These are phyloP conservation scores for Heteractis magnifica DNA, from an alignment of 92 coral and sea anemone genomes.

Conservation along the genomic window DNA sequence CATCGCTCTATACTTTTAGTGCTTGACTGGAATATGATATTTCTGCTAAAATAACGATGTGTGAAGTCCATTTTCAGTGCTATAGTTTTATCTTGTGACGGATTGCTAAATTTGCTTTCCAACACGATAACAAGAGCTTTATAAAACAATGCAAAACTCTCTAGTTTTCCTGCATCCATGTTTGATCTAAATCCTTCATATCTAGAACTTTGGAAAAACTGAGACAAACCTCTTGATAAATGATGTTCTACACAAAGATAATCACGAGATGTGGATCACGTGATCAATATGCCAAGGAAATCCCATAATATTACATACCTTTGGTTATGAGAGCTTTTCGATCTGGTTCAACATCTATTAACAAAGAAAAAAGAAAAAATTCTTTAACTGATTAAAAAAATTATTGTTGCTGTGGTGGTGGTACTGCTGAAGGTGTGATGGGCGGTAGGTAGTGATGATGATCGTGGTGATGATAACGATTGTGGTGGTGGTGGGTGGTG, in stretches of 20 bases:
- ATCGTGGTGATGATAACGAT: too few relatives aligned
- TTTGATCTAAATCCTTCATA: neutral
- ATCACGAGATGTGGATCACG: neutral
- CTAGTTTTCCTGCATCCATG: neutral
- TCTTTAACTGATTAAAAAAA: slow-evolving; percentile 3
- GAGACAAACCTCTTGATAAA: neutral
- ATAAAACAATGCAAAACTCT: neutral
- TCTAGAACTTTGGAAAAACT: too few relatives aligned
- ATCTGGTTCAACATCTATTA: slow-evolving; percentile 11
- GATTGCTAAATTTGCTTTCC: neutral
- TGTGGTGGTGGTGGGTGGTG: too few relatives aligned
- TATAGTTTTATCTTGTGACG: neutral
- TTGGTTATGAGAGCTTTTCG: slow-evolving; percentile 22
- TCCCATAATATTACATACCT: slow-evolving; percentile 12
- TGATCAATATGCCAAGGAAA: neutral
- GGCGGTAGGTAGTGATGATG: too few relatives aligned
- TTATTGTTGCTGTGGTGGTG: too few relatives aligned
- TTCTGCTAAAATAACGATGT: neutral
- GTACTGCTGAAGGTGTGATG: too few relatives aligned
- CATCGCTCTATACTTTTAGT: neutral
- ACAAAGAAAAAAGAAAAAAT: slow-evolving; percentile 11
- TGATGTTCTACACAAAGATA: neutral
- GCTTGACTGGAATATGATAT: neutral
- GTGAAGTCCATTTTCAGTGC: neutral
- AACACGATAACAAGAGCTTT: too few relatives aligned